These are phyloP conservation scores for Pecten maximus DNA, from an alignment of 2,888 invertebrate genomes.

Conservation along the genomic window DNA sequence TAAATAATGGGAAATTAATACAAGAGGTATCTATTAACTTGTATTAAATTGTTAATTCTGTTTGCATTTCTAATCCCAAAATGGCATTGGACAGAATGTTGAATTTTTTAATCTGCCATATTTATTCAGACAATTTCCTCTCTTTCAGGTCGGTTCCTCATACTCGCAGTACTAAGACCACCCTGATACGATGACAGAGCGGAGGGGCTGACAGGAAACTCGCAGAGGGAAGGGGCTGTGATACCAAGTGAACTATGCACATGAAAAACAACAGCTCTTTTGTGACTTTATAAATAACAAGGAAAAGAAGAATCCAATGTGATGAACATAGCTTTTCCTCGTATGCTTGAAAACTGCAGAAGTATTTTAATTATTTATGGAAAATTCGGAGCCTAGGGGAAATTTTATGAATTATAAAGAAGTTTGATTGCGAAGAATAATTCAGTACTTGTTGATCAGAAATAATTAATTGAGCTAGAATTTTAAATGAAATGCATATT, in stretches of 20 bases:
- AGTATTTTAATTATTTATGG: neutral
- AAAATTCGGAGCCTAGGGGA: neutral
- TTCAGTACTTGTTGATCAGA: neutral
- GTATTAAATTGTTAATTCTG: no score
- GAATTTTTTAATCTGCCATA: neutral
- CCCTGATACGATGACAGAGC: slow-evolving; percentile 71
- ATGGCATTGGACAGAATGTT: neutral
- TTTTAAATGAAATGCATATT: neutral
- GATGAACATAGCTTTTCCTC: neutral
- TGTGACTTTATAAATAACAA: neutral
- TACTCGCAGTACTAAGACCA: slow-evolving; percentile 75
- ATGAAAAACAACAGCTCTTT: neutral
- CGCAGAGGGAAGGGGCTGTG: neutral
- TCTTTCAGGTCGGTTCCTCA: slow-evolving; percentile 73
- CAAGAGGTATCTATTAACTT: no score
- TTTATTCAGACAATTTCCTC: slow-evolving; percentile 23
- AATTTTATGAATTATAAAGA: neutral
- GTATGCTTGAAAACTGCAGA: neutral
- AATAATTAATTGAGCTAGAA: neutral
- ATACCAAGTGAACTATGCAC: neutral
- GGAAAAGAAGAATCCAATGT: neutral
- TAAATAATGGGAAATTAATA: no score
- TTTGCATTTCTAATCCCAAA: no score
- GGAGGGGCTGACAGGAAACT: slow-evolving; percentile 22
- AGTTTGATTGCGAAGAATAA: neutral